phyloP scores from a whole-genome alignment of 2,888 invertebrate genomes.

The Drosophila falleni region DNA sequence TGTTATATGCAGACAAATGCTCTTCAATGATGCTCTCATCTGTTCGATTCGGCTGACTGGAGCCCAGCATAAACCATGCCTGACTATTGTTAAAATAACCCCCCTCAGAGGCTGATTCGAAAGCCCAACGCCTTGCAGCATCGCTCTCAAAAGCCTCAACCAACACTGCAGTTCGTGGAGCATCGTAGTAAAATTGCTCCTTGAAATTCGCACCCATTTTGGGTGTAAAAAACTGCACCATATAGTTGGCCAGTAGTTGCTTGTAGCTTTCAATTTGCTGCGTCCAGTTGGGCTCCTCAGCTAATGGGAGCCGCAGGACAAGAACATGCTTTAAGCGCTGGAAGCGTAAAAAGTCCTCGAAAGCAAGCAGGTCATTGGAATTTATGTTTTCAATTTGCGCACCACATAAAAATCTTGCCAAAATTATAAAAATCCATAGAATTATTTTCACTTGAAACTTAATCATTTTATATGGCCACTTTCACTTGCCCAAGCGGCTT shows the following conservation, averaged over 20 bases:
- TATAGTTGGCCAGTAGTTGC: slow-evolving; percentile 63
- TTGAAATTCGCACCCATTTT: slow-evolving; percentile 47
- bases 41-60: slow-evolving; percentile 9
- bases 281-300: slow-evolving; percentile 19
- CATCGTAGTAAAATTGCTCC: slow-evolving; percentile 62
- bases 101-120: slow-evolving; percentile 54
- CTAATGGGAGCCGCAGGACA: slow-evolving; percentile 49
- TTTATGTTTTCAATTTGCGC: slow-evolving; percentile 78
- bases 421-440: slow-evolving; percentile 74
- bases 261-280: slow-evolving; percentile 48
- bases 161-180: slow-evolving; percentile 73
- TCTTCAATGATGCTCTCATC: slow-evolving; percentile 48
- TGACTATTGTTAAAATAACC: slow-evolving; percentile 75
- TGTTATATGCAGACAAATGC: slow-evolving; percentile 54
- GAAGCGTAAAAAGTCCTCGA: slow-evolving; percentile 77
- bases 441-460: slow-evolving; percentile 75
- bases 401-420: slow-evolving; percentile 56
- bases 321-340: slow-evolving; percentile 78
- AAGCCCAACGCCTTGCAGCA: slow-evolving; percentile 39
- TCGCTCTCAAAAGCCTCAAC: slow-evolving; percentile 54
- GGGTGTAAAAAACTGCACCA: slow-evolving; percentile 68
- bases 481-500: slow-evolving; percentile 43
- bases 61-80: slow-evolving; percentile 78
- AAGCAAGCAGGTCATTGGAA: slow-evolving; percentile 72
- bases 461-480: slow-evolving; percentile 74